Percentiles rank a stretch among this genome's conserved stretches.
phyloP scores from a whole-genome alignment of 2,797 vertebrate species.

The Atherinosoma microstoma region DNA sequence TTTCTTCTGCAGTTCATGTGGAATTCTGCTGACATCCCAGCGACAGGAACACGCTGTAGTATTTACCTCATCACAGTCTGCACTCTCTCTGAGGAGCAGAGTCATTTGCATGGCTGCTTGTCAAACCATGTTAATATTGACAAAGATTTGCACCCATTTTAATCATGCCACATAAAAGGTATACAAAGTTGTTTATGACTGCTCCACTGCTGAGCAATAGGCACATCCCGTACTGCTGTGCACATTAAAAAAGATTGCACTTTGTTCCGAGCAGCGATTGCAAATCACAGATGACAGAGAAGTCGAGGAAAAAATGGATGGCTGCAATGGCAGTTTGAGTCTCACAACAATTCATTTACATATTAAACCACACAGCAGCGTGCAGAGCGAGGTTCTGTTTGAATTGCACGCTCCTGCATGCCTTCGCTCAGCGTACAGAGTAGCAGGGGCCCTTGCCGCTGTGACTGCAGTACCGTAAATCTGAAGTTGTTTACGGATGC shows the following conservation, averaged over 20 bases:
- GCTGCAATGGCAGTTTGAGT: conserved; percentile 44
- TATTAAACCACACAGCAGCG: conserved; percentile 59
- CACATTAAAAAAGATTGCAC: conserved; percentile 67
- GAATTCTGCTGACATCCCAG: conserved; percentile 44
- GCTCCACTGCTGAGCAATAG: conserved; percentile 45
- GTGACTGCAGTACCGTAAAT: conserved; percentile 73
- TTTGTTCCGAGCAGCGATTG: conserved; percentile 64
- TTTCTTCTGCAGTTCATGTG: conserved; percentile 50
- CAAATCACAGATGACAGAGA: conserved; percentile 67
- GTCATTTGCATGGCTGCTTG: conserved; percentile 63
- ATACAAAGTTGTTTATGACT: conserved; percentile 66
- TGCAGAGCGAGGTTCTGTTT: conserved; percentile 34
- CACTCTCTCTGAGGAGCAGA: conserved; percentile 50
- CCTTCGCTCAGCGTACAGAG: conserved; percentile 39
- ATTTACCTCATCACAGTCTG: conserved; percentile 60
- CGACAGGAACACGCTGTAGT: conserved; percentile 39
- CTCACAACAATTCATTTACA: conserved; percentile 59
- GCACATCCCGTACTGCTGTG: conserved; percentile 38
- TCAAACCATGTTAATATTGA: conserved; percentile 70
- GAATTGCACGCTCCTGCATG: conserved; percentile 43
- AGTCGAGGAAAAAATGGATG: conserved; percentile 43
- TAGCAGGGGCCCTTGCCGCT: conserved; percentile 47
- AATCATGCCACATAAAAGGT: conserved; percentile 63
- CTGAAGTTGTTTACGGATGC: conserved; percentile 76
- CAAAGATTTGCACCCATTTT: conserved; percentile 69